Evolutionary conservation across 2,113 vertebrate species (phyloP), one percentile per base, ranked within the genome.

Genomic region (Danionella cerebrum): DNA sequence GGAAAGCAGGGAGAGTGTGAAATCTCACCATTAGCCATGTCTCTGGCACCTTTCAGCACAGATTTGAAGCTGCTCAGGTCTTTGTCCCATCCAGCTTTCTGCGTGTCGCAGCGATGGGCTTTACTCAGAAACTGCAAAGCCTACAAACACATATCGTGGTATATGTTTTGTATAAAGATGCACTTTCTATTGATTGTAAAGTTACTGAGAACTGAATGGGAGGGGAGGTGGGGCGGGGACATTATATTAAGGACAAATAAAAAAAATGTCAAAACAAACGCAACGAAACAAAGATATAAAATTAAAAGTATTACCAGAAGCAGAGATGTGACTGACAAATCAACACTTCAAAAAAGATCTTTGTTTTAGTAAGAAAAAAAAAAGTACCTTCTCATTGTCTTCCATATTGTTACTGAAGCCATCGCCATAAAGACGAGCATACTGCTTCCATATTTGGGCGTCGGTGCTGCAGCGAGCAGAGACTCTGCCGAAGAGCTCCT

Each of bases 81-180:
- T 70, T 90, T 96, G 67, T 98, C 93, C 96, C 96, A 98, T 7
- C 88, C 84, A 5, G 66, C 80, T 24, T 83, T 84, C 60, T 97
- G 95, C 10, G 89, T 85, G 78, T 93, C 89, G 82, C 93, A 98
- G 75, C 91, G 95, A 79, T 95, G 90, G 10, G 95, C 93, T 78
- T 97, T 98, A 16, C 76, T 89, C 76, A 99, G 84, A 81, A 84
- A 98, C 82, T 95, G 94, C 39, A 96, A 84, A 0, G 90, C 91
- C 96, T 98, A n/a, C 4, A 70, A 38, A 63, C 48, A 71, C 47
- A 76, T 58, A 65, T n/a, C n/a, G n/a, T n/a, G n/a, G n/a, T n/a
- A n/a, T n/a, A n/a, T n/a, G n/a, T n/a, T n/a, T n/a, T n/a, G n/a
- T n/a, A n/a, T n/a, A n/a, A n/a, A n/a, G n/a, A n/a, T n/a, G n/a